Base-by-base conservation (phyloP, 2,113 vertebrate species). In the Nipponia nippon region DNA sequence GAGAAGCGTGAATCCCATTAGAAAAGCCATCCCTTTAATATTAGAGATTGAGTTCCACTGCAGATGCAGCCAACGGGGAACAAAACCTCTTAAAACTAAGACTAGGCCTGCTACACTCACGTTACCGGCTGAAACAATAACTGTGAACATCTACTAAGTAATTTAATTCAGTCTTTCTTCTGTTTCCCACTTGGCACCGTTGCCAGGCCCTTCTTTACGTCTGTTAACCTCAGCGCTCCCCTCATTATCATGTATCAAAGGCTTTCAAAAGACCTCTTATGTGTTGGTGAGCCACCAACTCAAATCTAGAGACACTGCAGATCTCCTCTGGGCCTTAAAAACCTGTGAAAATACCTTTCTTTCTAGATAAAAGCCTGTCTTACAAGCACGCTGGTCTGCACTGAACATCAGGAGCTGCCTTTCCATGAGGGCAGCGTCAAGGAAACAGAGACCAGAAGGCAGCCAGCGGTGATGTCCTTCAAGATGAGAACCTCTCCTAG, bases 391-490 rank as follows among this genome's bases (percentile, higher is more conserved):
- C 11, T 21, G n/a, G 13, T 34, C 80, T 79, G 63, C 67, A 63
- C 13, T 19, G 77, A 47, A 6, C 29, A 13, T 26, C 46, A 26
- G 44, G 36, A 65, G 89, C 22, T 61, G 79, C 29, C 56, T 52
- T 42, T 47, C 32, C 2, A 0, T 0, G 30, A 79, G 83, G 49
- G 44, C 73, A 49, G 73, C 3, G 75, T 20, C 49, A 65, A 49
- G 79, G 83, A 50, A 73, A 23, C 30, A 10, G 47, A 76, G 72
- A 79, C 5, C 4, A 66, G 19, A 16, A 73, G 46, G 61, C 34
- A 6, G 40, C 7, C 46, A 19, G 56, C n/a, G 53, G 63, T 1
- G 0, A 6, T 1, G 13, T 53, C 46, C 71, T 62, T 25, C 2
- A 21, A 42, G 30, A 32, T 2, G 46, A 78, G 61, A 92, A 90